Evolutionary conservation across 2,888 invertebrate genomes (phyloP), one percentile per base, ranked within the genome.

Genomic region (Nomada lathburiana): DNA sequence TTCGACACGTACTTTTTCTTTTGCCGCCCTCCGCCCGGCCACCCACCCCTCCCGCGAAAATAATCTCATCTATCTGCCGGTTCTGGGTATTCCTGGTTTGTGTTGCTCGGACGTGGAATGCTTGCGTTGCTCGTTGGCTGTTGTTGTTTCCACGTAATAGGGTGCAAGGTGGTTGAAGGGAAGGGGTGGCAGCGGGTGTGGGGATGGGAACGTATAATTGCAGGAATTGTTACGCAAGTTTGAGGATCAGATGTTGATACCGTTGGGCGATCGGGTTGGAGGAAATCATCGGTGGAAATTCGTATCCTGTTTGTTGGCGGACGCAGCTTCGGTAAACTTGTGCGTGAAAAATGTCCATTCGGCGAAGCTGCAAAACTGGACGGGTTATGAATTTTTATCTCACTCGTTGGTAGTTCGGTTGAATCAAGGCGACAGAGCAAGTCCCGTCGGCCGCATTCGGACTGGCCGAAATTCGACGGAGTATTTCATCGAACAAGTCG

Each of bases 1-100:
- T 80, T 81, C 80, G 78, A 79, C 75, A 64, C 77, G 76, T 60
- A 70, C 50, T 68, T 73, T 80, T 87, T 82, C 80, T 67, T 78
- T 79, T 70, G 68, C 65, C 75, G 0, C 36, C 16, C 11, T 13
- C 16, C 26, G 1, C 26, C 26, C 26, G 2, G 0, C 26, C 26
- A 1, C 26, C 26, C 2, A 2, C 26, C 26, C 26, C 26, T 2
- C 29, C 57, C 18, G 50, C 71, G 80, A 76, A 82, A 85, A 86
- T 86, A 82, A 86, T 85, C 80, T 74, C 68, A 74, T 67, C 78
- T 76, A 69, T 72, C 44, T 42, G 52, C 16, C 63, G 23, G 23
- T 26, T 18, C 26, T 36, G 20, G 13, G 44, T 47, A 23, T n/a
- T 47, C 7, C 59, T 57, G n/a, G 16, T 2, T 20, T 36, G 29